These are phyloP conservation scores for Fragum whitleyi DNA, from an alignment of 2,888 invertebrate genomes.

Conservation along the genomic window DNA sequence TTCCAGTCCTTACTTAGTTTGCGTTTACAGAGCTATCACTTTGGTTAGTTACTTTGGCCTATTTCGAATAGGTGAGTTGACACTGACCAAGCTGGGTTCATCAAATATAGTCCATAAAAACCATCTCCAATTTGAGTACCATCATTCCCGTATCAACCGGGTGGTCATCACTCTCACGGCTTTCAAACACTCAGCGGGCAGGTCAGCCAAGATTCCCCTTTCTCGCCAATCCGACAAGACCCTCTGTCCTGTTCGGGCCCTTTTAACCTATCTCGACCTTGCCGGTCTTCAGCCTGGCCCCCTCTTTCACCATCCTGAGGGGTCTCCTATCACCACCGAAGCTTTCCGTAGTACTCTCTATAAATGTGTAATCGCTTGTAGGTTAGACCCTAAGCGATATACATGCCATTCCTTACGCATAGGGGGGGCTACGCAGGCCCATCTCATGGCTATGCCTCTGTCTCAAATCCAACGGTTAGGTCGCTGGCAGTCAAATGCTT, in stretches of 20 bases:
- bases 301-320: not conserved
- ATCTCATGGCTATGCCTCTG: conserved; percentile 5
- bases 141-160: not conserved
- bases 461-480: too few species aligned
- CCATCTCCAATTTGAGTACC: not conserved
- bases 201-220: too few species aligned
- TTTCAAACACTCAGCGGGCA: not conserved
- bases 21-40: not conserved
- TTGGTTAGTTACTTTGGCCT: not conserved
- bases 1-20: not conserved
- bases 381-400: conserved; percentile 20
- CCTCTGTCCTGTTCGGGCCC: conserved; percentile 2
- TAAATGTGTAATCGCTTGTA: conserved; percentile 3
- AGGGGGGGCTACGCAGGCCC: conserved; percentile 33
- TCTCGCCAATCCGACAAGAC: not conserved
- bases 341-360: not conserved
- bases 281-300: not conserved
- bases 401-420: conserved; percentile 35
- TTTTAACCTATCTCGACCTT: not conserved
- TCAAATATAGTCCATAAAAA: not conserved
- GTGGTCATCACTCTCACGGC: not conserved
- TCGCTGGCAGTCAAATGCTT: conserved; percentile 36
- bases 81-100: not conserved
- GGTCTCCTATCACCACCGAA: not conserved
- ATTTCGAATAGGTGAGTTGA: not conserved